phyloP scores from a whole-genome alignment of 2,888 invertebrate genomes.

The Pyralis farinalis region DNA sequence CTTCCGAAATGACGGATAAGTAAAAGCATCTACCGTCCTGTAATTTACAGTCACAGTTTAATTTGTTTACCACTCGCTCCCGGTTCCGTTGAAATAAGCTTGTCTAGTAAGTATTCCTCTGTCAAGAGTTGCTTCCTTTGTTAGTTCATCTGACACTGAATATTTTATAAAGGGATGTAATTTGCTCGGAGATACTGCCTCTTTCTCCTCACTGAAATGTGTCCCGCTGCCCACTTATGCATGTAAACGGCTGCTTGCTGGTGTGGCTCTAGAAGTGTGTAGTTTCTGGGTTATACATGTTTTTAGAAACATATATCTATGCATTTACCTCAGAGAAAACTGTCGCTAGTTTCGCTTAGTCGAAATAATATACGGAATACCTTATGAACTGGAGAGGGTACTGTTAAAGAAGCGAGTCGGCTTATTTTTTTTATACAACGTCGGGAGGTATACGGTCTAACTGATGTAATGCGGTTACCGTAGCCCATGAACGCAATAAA shows the following conservation, averaged over 20 bases:
- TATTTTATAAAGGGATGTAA: conserved; percentile 38
- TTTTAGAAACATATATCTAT: too few relatives aligned
- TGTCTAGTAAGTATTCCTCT: background rate
- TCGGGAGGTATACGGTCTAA: too few relatives aligned
- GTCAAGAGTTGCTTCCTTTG: conserved; percentile 7
- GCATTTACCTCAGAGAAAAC: too few relatives aligned
- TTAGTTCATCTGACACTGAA: conserved; percentile 31
- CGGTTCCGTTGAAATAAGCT: background rate
- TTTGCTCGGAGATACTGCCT: conserved; percentile 32
- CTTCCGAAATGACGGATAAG: conserved; percentile 2
- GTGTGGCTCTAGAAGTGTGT: background rate
- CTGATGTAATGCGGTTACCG: too few relatives aligned
- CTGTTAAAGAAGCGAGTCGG: too few relatives aligned
- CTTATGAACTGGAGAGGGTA: too few relatives aligned
- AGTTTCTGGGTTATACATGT: background rate
- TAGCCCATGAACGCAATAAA: too few relatives aligned
- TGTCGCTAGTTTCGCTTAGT: too few relatives aligned
- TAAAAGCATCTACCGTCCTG: background rate
- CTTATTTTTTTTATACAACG: too few relatives aligned
- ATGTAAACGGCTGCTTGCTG: conserved; percentile 8
- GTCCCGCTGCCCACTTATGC: conserved; percentile 14
- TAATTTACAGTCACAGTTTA: conserved; percentile 4
- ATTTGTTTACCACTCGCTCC: background rate
- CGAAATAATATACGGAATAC: too few relatives aligned
- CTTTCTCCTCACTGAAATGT: conserved; percentile 15